Evolutionary conservation across 2,113 vertebrate species (phyloP).

Genomic region (Sinocyclocheilus anshuiensis): DNA sequence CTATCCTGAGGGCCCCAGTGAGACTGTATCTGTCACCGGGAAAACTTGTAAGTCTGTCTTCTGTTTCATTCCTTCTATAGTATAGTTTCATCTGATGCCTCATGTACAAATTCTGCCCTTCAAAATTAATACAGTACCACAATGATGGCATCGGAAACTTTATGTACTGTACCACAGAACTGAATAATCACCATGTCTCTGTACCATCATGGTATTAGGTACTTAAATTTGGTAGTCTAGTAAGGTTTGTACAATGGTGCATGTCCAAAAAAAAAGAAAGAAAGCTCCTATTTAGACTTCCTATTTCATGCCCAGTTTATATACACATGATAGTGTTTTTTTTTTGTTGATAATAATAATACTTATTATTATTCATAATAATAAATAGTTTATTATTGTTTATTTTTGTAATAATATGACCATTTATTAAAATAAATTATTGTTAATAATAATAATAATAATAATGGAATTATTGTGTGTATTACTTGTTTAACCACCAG

Average conservation of each 20-base stretch:
- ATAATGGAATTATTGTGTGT: background rate
- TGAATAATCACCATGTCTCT: background rate
- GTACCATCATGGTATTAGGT: background rate
- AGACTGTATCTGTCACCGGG: conserved; percentile 75
- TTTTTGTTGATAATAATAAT: no score
- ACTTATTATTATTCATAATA: no score
- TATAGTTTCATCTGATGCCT: background rate
- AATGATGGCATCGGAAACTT: background rate
- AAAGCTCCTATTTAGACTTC: no score
- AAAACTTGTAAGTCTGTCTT: conserved; percentile 80
- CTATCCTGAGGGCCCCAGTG: conserved; percentile 78
- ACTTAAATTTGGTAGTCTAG: no score
- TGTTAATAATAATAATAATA: no score
- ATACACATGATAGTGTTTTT: no score
- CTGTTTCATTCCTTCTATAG: background rate
- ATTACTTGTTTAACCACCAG: conserved; percentile 53
- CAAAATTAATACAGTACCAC: background rate
- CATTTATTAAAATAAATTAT: no score
- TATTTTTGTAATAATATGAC: no score
- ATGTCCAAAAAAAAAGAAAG: no score
- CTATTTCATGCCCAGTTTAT: no score
- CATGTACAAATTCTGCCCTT: background rate
- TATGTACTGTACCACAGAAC: background rate
- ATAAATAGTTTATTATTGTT: no score
- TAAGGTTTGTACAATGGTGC: no score